Base-by-base conservation (phyloP, 2,113 vertebrate genomes). In the Orthonyx spaldingii region DNA sequence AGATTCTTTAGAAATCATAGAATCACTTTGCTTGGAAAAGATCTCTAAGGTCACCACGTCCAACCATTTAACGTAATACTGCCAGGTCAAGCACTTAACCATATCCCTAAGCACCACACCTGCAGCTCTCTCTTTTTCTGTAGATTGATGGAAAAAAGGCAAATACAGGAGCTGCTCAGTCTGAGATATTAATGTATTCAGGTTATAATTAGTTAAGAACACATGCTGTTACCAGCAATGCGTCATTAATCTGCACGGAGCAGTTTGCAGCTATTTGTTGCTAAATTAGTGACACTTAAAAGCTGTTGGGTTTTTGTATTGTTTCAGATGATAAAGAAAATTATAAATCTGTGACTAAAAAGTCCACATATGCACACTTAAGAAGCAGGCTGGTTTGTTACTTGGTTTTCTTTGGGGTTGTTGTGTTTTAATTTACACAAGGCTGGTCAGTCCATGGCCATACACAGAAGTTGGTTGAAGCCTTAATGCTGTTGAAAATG, bases 181-280 rank as follows among this genome's bases (percentile, higher is more conserved):
- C 85, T 93, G 64, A 57, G 85, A 49, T 88, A 95, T 83, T 94
- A 86, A 92, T 66, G 28, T 68, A 42, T 92, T 84, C 21, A 37
- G 52, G 89, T 87, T 92, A 94, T 90, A 93, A 89, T 95, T 95
- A 97, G 77, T 93, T 78, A 95, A 90, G 90, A 93, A 89, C 84
- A 92, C 74, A 84, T 88, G 46, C 57, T 96, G 61, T 39, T 95
- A 85, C 69, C 69, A 95, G 90, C 77, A 94, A 32, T 17, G 49
- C 55, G 16, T 93, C 82, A 89, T 89, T 96, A 94, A 95, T 64
- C 41, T 89, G 59, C 52, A 30, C 13, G 21, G 80, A 84, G 93
- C 80, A 87, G 71, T 94, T 89, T 59, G 64, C 1, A 11, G 33
- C 78, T 82, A 63, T 92, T 95, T 87, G 81, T 84, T 90, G 88